A percentile compares a stretch with the other conserved stretches of the same genome.
Conservation (phyloP, 2,113 vertebrate species). For the Scartelaos histophorus region DNA sequence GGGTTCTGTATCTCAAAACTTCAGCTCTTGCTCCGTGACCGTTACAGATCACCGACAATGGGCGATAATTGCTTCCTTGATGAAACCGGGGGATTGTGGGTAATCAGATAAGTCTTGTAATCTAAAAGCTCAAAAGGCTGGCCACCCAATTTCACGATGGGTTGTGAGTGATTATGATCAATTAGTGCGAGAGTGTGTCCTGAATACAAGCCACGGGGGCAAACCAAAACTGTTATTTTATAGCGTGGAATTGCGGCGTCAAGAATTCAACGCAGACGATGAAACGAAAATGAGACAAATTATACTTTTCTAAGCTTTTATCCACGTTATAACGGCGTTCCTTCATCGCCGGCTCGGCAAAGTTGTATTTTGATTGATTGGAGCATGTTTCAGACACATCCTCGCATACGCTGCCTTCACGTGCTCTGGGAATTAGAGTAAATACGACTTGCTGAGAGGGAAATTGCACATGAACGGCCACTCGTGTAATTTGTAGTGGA, state of each 20-base stretch:
- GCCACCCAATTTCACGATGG: constrained; percentile 35
- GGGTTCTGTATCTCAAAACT: neutral
- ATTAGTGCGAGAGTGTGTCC: constrained; percentile 12
- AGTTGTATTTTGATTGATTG: too few species aligned
- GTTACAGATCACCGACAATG: constrained; percentile 14
- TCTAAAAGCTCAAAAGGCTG: constrained; percentile 32
- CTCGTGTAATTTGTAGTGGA: too few species aligned
- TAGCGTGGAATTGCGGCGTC: neutral
- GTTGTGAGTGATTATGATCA: constrained; percentile 34
- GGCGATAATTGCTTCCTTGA: constrained; percentile 27
- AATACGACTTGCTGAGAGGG: too few species aligned
- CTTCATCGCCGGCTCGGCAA: too few species aligned
- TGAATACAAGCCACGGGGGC: constrained; percentile 6
- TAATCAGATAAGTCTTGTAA: constrained; percentile 40
- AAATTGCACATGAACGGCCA: too few species aligned
- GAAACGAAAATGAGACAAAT: neutral
- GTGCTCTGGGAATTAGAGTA: too few species aligned
- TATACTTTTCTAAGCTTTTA: too few species aligned
- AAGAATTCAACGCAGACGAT: neutral
- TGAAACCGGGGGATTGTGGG: constrained; percentile 37
- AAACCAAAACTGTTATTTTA: neutral
- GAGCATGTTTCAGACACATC: too few species aligned
- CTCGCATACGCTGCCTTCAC: too few species aligned
- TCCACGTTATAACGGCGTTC: too few species aligned
- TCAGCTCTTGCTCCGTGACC: constrained; percentile 15